Percentiles rank a stretch among this genome's conserved stretches.
Conservation (phyloP, 2,113 vertebrate genomes). For the Seriola quinqueradiata region DNA sequence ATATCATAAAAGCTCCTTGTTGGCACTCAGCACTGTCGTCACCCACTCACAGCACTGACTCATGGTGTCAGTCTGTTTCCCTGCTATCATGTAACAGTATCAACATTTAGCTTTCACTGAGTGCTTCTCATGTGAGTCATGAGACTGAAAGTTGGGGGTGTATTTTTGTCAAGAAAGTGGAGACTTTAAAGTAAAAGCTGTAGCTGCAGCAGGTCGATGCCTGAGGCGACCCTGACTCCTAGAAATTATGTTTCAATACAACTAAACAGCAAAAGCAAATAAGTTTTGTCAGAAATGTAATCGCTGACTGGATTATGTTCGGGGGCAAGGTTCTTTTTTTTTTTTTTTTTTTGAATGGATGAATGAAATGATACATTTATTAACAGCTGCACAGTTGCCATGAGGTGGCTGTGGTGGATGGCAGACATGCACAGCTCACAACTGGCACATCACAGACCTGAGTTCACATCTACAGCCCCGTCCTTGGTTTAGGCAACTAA, state of each 20-base stretch:
- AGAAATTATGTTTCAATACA: neutral
- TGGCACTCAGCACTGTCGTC: slow-evolving; percentile 46
- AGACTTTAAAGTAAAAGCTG: slow-evolving; percentile 14
- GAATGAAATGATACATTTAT: neutral
- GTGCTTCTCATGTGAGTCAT: slow-evolving; percentile 34
- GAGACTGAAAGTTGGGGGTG: slow-evolving; percentile 45
- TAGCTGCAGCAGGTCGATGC: neutral
- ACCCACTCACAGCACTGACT: slow-evolving; percentile 55
- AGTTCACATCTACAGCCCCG: too few species aligned
- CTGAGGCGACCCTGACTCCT: neutral
- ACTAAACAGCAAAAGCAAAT: neutral
- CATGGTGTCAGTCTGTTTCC: slow-evolving; percentile 39
- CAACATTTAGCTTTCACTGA: slow-evolving; percentile 25
- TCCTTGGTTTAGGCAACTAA: too few species aligned
- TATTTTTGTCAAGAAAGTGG: slow-evolving; percentile 23
- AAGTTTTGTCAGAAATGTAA: neutral
- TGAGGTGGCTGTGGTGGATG: neutral
- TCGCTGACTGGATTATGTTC: neutral
- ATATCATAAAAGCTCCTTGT: slow-evolving; percentile 63
- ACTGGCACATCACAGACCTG: neutral
- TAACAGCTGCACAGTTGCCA: too few species aligned
- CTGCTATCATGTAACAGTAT: slow-evolving; percentile 34
- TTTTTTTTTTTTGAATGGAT: neutral
- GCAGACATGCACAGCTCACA: neutral
- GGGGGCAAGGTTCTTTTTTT: too few species aligned